Base-by-base conservation (phyloP, 2,113 vertebrate genomes). In the Cheirogaleus medius region DNA sequence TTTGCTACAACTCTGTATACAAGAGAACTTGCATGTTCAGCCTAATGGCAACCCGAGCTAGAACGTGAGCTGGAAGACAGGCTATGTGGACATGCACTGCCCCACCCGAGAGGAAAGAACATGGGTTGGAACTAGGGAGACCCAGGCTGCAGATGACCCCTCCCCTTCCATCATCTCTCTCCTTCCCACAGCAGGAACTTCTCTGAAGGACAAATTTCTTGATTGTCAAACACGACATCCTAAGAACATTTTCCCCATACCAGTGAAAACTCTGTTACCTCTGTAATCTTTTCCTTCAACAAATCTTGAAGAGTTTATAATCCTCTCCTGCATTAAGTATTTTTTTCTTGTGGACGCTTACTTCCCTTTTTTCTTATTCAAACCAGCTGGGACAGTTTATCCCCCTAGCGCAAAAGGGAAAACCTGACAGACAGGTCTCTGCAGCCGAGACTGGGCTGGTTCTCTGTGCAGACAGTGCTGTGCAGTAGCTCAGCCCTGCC, bases 261-360 rank as follows among this genome's bases (percentile, higher is more conserved):
- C 14, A 20, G 7, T 42, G 56, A 49, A 89, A 89, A 88, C 37
- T 29, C 64, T 58, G 32, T 66, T 32, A 81, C 21, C 37, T 60
- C 88, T 29, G 32, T 63, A 64, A 93, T 83, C 91, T 76, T 85
- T 96, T 66, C 73, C 39, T 90, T 86, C 39, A 66, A 18, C 27
- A 78, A 49, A 68, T 96, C 88, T 94, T 47, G 49, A 83, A 89
- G 94, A 58, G 23, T 83, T 76, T 66, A 44, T 86, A 89, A 66
- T 87, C 64, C 21, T 97, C 69, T 86, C 21, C 29, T 87, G 25
- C 37, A 11, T 82, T 69, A 86, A 90, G 20, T 52, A 27, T 47
- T 78, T 69, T 47, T 91, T 94, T 91, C 63, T 94, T 64, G 39
- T 66, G 68, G 81, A 39, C 86, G 47, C 71, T 64, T 73, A 42